phyloP scores from a whole-genome alignment of 1,140 invertebrate genomes.

The Epicauta chinensis region DNA sequence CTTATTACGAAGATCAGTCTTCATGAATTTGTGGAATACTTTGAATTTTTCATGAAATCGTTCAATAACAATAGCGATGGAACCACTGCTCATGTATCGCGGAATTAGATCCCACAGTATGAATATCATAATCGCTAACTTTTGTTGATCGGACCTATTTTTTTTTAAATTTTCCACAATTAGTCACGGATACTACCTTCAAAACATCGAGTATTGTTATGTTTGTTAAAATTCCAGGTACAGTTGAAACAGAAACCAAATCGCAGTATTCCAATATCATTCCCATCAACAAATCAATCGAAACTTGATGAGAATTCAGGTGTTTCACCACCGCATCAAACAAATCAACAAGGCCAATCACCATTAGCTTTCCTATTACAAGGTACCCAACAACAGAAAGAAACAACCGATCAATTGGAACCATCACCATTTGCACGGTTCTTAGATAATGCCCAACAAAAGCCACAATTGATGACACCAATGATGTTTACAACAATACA shows the following conservation, averaged over 20 bases:
- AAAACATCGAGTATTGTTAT: too few species aligned
- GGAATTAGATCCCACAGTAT: too few species aligned
- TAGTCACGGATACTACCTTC: too few species aligned
- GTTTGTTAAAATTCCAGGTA: background rate
- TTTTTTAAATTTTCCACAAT: too few species aligned
- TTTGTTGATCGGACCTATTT: too few species aligned
- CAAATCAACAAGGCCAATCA: constrained; percentile 33
- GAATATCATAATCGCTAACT: too few species aligned
- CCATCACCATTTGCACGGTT: constrained; percentile 45
- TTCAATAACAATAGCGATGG: too few species aligned
- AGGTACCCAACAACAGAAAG: constrained; percentile 29
- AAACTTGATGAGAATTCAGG: background rate
- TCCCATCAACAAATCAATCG: constrained; percentile 1
- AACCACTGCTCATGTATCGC: too few species aligned
- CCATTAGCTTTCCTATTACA: constrained; percentile 45
- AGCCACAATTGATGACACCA: constrained; percentile 71
- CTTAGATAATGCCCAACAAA: constrained; percentile 47
- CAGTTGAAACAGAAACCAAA: constrained; percentile 5
- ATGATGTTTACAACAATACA: constrained; percentile 66
- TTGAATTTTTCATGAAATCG: background rate
- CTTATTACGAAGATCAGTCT: too few species aligned
- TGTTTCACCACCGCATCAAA: background rate
- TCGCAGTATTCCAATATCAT: constrained; percentile 10
- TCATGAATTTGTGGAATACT: too few species aligned
- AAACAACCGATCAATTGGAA: constrained; percentile 37